A percentile compares a stretch with the other conserved stretches of the same genome.
phyloP scores from a whole-genome alignment of 2,888 invertebrate genomes.

The Lissonota sp. region DNA sequence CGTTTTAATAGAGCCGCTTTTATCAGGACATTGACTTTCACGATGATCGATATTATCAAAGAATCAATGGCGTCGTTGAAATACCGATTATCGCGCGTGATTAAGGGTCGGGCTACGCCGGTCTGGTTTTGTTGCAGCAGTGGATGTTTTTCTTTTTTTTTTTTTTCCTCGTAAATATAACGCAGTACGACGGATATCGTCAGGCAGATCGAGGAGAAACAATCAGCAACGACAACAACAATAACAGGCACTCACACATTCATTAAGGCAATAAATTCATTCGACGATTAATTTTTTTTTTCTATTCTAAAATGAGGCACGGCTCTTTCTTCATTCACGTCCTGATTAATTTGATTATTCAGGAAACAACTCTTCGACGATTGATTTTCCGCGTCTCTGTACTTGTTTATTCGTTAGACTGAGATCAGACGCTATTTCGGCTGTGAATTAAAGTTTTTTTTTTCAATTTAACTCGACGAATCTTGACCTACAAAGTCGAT shows the following conservation, averaged over 20 bases:
- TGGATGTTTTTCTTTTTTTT: conserved; percentile 73
- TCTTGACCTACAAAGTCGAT: not conserved
- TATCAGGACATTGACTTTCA: not conserved
- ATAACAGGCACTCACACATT: conserved; percentile 73
- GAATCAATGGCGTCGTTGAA: too few relatives aligned
- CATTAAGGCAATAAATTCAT: conserved; percentile 69
- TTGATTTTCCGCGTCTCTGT: too few relatives aligned
- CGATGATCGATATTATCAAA: conserved; percentile 55
- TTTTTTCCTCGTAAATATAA: conserved; percentile 28
- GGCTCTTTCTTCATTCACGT: too few relatives aligned
- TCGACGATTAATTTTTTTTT: not conserved
- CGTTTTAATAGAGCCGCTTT: not conserved
- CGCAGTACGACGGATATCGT: conserved; percentile 60
- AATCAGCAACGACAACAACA: conserved; percentile 74
- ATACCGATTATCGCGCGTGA: conserved; percentile 54
- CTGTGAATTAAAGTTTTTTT: too few relatives aligned
- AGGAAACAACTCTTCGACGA: too few relatives aligned
- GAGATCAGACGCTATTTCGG: too few relatives aligned
- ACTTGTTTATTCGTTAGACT: too few relatives aligned
- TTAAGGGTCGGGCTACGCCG: conserved; percentile 68
- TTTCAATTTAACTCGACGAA: not conserved
- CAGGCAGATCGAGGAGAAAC: conserved; percentile 59
- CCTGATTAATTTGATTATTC: too few relatives aligned
- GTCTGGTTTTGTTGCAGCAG: conserved; percentile 84
- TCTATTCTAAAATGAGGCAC: too few relatives aligned